Evolutionary conservation across 2,888 invertebrate genomes (phyloP).

Genomic region (Macrophya annulata): DNA sequence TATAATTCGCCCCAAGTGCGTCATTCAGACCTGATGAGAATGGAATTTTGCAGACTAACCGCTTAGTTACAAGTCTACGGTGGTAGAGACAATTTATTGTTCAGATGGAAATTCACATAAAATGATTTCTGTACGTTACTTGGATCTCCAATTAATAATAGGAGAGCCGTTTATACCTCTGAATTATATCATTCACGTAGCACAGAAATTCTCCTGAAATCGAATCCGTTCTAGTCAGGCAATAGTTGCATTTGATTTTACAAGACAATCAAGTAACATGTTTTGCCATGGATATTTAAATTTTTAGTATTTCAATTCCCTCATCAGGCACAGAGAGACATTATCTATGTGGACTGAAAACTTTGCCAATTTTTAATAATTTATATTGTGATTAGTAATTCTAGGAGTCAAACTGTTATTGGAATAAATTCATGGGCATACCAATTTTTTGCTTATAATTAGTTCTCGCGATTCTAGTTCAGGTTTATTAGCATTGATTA

Average conservation of each 20-base stretch:
- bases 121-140: conserved; percentile 8
- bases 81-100: conserved; percentile 11
- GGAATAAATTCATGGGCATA: not conserved
- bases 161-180: not conserved
- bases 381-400: not conserved
- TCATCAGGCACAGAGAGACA: not conserved
- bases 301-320: not conserved
- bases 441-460: not conserved
- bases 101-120: not conserved
- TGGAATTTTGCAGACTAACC: conserved; percentile 37
- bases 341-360: not conserved
- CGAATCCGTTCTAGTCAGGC: not conserved
- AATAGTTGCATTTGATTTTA: not conserved
- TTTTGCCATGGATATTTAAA: not conserved
- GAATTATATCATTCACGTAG: not conserved
- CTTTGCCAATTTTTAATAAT: not conserved
- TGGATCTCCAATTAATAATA: not conserved
- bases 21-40: conserved; percentile 41
- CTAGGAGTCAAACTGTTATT: not conserved
- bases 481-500: not conserved
- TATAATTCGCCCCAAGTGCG: conserved; percentile 43
- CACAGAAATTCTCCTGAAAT: not conserved
- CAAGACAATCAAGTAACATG: not conserved
- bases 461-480: not conserved
- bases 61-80: conserved; percentile 14